Conservation (phyloP, 2,113 vertebrate species). For the cattle (Bos taurus) region ARS-UCD2.0 NC_037350.1:4703501-4704000, state of each 20-base stretch:
- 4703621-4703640: slow-evolving; percentile 22
- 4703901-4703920: not conserved
- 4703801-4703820: not conserved
- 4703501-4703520: not conserved
- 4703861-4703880: not conserved
- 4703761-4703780: not conserved
- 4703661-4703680: not conserved
- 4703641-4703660: not conserved
- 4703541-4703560: not conserved
- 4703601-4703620: not conserved
- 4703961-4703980: not conserved
- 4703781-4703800: not conserved
- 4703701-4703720: not conserved
- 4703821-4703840: not conserved
- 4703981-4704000: not conserved
- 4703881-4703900: not conserved
- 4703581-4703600: not conserved
- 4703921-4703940: not conserved
- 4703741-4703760: not conserved
- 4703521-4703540: not conserved
- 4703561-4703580: not conserved
- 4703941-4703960: not conserved
- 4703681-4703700: not conserved
- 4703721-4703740: not conserved
- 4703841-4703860: not conserved